These are phyloP conservation scores for Uropetala carovei DNA, from an alignment of 2,888 invertebrate species.

Conservation along the genomic window DNA sequence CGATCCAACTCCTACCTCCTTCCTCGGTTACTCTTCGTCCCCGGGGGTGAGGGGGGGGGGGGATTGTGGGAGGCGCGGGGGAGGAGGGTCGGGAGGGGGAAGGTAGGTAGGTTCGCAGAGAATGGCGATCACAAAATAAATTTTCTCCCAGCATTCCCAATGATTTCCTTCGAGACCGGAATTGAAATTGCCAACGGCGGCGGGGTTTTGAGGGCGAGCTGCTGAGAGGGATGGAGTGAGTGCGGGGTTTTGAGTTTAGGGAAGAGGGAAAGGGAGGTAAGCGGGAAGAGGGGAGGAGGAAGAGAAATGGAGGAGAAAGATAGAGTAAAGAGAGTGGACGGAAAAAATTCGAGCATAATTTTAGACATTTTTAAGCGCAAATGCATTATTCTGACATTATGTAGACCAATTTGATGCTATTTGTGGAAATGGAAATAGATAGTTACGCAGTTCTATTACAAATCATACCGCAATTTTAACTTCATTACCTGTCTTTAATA, in stretches of 20 bases:
- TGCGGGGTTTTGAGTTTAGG: not conserved
- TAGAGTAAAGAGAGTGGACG: too few relatives aligned
- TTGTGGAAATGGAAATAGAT: too few relatives aligned
- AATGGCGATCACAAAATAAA: conserved; percentile 69
- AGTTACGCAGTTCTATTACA: too few relatives aligned
- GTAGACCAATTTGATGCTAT: too few relatives aligned
- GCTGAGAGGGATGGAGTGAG: not conserved
- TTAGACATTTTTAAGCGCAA: too few relatives aligned
- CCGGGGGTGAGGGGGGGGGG: not conserved
- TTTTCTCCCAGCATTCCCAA: conserved; percentile 83
- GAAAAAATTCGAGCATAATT: too few relatives aligned
- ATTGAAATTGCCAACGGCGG: conserved; percentile 66
- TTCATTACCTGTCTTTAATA: too few relatives aligned
- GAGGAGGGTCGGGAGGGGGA: not conserved
- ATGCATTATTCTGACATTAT: too few relatives aligned
- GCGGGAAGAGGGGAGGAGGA: conserved; percentile 26
- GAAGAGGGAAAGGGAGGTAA: not conserved
- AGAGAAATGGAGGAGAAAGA: too few relatives aligned
- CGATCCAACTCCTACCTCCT: not conserved
- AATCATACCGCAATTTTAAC: too few relatives aligned
- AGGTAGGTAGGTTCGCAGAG: conserved; percentile 67
- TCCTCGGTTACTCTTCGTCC: conserved; percentile 34
- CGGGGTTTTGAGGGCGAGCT: not conserved
- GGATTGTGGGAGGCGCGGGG: not conserved
- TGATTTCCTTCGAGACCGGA: conserved; percentile 85